These are phyloP conservation scores for Neogale vison DNA, from an alignment of 2,113 vertebrate genomes.

Conservation along the genomic window DNA sequence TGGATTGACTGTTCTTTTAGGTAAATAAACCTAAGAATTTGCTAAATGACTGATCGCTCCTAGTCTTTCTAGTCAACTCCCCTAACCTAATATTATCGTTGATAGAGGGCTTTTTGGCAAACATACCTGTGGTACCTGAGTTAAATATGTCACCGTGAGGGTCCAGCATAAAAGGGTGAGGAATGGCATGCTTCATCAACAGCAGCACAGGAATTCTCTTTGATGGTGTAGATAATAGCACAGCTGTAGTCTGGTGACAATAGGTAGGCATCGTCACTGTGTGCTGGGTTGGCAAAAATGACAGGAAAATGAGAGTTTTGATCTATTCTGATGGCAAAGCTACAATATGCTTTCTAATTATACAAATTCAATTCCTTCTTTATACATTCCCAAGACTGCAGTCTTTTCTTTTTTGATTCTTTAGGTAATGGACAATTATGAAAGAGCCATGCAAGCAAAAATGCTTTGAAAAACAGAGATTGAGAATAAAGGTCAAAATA, in stretches of 20 bases:
- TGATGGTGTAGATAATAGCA: not conserved
- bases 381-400: not conserved
- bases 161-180: not conserved
- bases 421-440: slow-evolving; percentile 29
- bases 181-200: not conserved
- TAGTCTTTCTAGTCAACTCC: not conserved
- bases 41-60: not conserved
- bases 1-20: slow-evolving; percentile 42
- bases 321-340: slow-evolving; percentile 53
- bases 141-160: slow-evolving; percentile 35
- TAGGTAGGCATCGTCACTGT: not conserved
- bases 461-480: not conserved
- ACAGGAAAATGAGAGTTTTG: slow-evolving; percentile 33
- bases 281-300: slow-evolving; percentile 48
- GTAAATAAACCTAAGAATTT: slow-evolving; percentile 47
- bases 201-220: not conserved
- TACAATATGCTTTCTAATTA: not conserved
- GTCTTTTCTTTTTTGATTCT: not conserved
- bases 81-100: slow-evolving; percentile 19
- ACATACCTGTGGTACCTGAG: not conserved
- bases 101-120: not conserved
- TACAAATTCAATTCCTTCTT: not conserved
- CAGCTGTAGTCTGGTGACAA: slow-evolving; percentile 37
- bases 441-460: slow-evolving; percentile 16
- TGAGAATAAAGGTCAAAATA: not conserved